Percentiles rank a stretch among this genome's conserved stretches.
These are phyloP conservation scores for Aplysina aerophoba DNA, from an alignment of 37 sponge, comb jelly and placozoan genomes.

Conservation along the genomic window DNA sequence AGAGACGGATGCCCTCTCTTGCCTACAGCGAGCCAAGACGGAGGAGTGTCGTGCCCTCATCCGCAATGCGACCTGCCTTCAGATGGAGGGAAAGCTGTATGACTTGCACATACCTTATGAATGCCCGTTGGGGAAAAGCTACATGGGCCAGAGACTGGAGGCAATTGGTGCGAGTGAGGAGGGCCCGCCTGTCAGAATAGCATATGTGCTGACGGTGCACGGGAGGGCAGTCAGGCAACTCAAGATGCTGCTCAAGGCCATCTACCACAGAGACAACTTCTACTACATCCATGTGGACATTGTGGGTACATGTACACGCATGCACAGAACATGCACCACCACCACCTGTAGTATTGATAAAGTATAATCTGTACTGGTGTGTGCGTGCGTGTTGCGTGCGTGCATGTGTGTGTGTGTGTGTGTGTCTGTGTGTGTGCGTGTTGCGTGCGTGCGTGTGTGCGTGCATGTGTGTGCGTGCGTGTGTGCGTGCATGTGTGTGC, in stretches of 20 bases:
- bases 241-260: constrained; percentile 83
- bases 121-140: constrained; percentile 65
- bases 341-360: no score
- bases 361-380: no score
- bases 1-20: constrained; percentile 75
- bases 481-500: background rate
- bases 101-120: constrained; percentile 45
- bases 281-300: constrained; percentile 90
- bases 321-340: no score
- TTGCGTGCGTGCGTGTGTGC: background rate
- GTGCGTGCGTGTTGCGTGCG: no score
- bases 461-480: constrained; percentile 2
- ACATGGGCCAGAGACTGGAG: constrained; percentile 20
- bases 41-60: constrained; percentile 66
- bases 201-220: constrained; percentile 83
- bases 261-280: constrained; percentile 89
- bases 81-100: constrained; percentile 58
- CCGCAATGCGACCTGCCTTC: constrained; percentile 66
- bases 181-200: constrained; percentile 54
- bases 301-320: constrained; percentile 44
- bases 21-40: constrained; percentile 75
- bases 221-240: constrained; percentile 87
- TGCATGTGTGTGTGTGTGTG: background rate
- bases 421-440: no score
- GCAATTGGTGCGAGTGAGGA: background rate